Percentiles rank a stretch among this genome's conserved stretches.
These are phyloP conservation scores for Cetoscarus ocellatus DNA, from an alignment of 2,797 vertebrate genomes.

Conservation along the genomic window DNA sequence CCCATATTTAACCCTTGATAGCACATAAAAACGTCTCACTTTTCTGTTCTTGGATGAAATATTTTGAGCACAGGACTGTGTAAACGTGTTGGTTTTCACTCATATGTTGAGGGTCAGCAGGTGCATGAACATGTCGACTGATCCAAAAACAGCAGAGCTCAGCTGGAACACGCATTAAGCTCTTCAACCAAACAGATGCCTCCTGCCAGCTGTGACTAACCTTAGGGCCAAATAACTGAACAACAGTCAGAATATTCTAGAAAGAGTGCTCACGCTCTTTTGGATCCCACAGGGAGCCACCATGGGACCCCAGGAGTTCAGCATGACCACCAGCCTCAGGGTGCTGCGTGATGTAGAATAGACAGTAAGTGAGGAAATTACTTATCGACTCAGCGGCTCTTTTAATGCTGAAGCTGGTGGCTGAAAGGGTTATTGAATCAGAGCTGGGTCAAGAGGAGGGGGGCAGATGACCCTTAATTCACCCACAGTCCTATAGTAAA, in stretches of 20 bases:
- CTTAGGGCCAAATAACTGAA: conserved; percentile 1
- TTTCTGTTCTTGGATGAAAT: too few species aligned
- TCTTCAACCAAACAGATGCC: conserved; percentile 15
- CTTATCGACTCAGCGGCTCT: conserved; percentile 40
- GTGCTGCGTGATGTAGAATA: background rate
- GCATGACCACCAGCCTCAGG: conserved; percentile 11
- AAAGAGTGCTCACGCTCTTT: background rate
- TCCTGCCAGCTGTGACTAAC: conserved; percentile 26
- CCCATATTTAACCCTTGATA: too few species aligned
- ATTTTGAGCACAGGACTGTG: background rate
- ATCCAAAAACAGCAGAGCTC: conserved; percentile 2
- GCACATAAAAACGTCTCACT: too few species aligned
- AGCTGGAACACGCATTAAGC: conserved; percentile 1
- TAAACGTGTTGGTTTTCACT: background rate
- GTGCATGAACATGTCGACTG: conserved; percentile 3
- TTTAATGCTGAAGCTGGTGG: conserved; percentile 16
- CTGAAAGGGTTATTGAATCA: conserved; percentile 32
- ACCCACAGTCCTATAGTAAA: background rate
- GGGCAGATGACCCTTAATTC: background rate
- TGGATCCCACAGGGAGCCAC: conserved; percentile 23
- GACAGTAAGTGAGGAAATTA: conserved; percentile 44
- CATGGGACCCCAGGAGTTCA: background rate
- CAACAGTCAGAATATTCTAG: conserved; percentile 9
- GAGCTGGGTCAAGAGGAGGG: conserved; percentile 20
- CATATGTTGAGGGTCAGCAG: background rate